Evolutionary conservation across 2,888 invertebrate genomes (phyloP), one percentile per base, ranked within the genome.

Genomic region (Plemyria rubiginata): DNA sequence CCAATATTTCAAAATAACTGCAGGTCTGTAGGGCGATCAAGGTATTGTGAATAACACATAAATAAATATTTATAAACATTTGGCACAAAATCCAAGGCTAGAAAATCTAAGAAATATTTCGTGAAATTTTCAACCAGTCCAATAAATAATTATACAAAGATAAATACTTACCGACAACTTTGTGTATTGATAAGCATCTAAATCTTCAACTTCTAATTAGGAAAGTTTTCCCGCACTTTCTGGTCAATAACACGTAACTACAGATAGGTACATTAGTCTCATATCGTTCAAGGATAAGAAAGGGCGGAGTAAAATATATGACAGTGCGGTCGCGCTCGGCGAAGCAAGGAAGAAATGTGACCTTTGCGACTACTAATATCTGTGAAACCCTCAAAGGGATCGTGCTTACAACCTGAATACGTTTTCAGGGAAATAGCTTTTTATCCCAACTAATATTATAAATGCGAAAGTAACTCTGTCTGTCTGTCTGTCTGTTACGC

Each of bases 281-380:
- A 62, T 62, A 56, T 62, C 56, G 56, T 53, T 52, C 46, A 40
- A 51, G 60, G 55, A 61, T 55, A 61, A 62, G 56, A 62, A 62
- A 56, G 61, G 61, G 61, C 52, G 61, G 52, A 29, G 81, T 90
- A 84, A 90, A 87, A 89, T 90, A 90, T 89, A 90, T 87, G 90
- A 87, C 89, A 83, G 81, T 76, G 78, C 75, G 86, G 89, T 80
- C 84, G 82, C 77, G 89, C 89, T 88, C 75, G 73, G 78, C 73
- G 81, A 74, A 85, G 88, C 89, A 78, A 50, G 81, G 85, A 90
- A 90, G 89, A 90, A 85, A 80, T 87, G 88, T 85, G 79, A 81
- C 83, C 85, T 78, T 74, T 78, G 70, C 74, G 78, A 72, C 76
- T 79, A 77, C 75, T 80, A 79, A 81, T 80, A 78, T 80, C 76